Evolutionary conservation across 2,888 invertebrate species (phyloP).

Genomic region (Chymomyza fuscimana): DNA sequence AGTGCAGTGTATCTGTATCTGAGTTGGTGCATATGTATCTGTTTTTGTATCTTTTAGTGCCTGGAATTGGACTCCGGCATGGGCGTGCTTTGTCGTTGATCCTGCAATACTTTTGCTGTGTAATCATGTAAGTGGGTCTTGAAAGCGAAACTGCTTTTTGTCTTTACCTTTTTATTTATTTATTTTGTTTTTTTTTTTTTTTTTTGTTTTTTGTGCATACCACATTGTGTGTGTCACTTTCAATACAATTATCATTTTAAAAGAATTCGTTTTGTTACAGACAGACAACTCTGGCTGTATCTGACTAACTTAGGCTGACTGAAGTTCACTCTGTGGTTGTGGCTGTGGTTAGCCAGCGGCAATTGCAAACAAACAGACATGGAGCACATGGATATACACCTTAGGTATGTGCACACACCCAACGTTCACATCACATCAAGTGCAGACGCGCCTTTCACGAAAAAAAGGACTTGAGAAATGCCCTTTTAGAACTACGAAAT

Average conservation of each 20-base stretch:
- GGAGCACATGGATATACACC: neutral
- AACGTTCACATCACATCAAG: neutral
- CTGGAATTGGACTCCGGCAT: neutral
- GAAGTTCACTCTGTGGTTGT: neutral
- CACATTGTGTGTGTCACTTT: slow-evolving; percentile 6
- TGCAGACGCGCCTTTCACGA: neutral
- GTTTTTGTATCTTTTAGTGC: neutral
- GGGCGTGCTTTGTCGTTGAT: slow-evolving; percentile 5
- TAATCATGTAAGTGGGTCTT: slow-evolving; percentile 11
- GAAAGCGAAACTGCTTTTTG: slow-evolving; percentile 6
- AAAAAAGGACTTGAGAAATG: neutral
- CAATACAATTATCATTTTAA: slow-evolving; percentile 11
- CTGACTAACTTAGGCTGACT: neutral
- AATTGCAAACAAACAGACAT: neutral
- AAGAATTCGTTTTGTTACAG: slow-evolving; percentile 1
- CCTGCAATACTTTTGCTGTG: neutral
- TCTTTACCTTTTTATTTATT: neutral
- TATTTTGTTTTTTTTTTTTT: neutral
- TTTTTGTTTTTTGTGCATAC: slow-evolving; percentile 7
- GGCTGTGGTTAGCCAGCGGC: neutral
- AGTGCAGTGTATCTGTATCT: neutral
- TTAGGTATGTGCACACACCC: neutral
- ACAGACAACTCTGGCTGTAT: neutral
- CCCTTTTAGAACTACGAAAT: neutral
- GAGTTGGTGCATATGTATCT: neutral